phyloP scores from a whole-genome alignment of 2,113 vertebrate genomes.

The Cochlearius cochlearius region DNA sequence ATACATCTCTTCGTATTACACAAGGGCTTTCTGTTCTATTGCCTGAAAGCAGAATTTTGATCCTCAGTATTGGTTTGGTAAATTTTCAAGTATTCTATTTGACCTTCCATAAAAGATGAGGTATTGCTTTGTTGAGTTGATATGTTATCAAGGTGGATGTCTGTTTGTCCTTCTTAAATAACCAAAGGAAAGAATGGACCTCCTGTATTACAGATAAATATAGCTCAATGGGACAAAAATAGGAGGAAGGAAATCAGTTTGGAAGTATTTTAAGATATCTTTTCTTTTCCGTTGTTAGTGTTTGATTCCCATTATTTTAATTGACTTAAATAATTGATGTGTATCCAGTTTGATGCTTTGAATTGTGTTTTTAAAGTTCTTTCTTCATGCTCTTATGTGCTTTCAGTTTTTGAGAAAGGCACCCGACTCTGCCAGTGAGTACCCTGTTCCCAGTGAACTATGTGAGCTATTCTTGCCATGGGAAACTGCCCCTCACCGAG shows the following conservation, averaged over 20 bases:
- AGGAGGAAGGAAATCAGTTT: constrained; percentile 13
- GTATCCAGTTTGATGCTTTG: not conserved
- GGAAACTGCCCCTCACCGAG: not conserved
- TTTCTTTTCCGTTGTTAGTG: not conserved
- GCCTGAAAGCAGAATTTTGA: not conserved
- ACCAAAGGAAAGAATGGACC: not conserved
- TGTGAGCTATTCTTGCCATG: not conserved
- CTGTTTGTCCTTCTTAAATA: constrained; percentile 58
- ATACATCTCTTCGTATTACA: not conserved
- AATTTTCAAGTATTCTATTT: constrained; percentile 18
- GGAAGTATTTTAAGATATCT: constrained; percentile 31
- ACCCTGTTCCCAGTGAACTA: not conserved
- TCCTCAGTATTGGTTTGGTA: constrained; percentile 1
- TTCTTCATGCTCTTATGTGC: not conserved
- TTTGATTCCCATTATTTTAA: constrained; percentile 12
- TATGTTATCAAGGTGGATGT: constrained; percentile 8
- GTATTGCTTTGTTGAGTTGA: not conserved
- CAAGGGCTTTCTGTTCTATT: not conserved
- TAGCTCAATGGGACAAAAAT: constrained; percentile 36
- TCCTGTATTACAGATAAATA: constrained; percentile 43
- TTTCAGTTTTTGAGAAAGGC: not conserved
- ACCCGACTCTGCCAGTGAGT: not conserved
- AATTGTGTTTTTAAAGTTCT: not conserved
- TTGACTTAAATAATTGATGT: constrained; percentile 47
- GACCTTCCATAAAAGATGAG: not conserved